Base-by-base conservation (phyloP, 2,797 vertebrate species). In the Gephyroberyx darwinii region DNA sequence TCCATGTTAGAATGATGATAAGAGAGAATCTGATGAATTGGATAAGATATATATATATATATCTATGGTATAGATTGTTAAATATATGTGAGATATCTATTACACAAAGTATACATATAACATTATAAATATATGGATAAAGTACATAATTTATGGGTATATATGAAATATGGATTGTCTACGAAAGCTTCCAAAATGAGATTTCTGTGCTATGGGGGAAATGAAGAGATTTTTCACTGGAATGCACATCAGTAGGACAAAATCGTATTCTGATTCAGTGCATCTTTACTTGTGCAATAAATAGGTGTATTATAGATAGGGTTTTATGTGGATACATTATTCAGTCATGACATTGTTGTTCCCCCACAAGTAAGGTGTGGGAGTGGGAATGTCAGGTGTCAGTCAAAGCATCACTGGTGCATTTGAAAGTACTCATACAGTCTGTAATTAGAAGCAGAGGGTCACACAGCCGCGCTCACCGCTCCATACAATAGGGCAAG, bases 261-360 rank as follows among this genome's bases (percentile, higher is more conserved):
- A 94, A 94, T 79, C 88, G 92, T 93, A 94, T 95, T 95, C 94
- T 93, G 94, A 95, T 93, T 92, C 94, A 95, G 91, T 95, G 95
- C 94, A 94, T 93, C 94, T 94, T 96, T 96, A 95, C 93, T 96
- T 95, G 96, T 98, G 97, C 97, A 99, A 98, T 98, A 99, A 97
- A 92, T 93, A 91, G 88, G 82, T 92, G 91, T 95, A 90, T 90
- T 89, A 89, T 95, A 93, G 86, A 84, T 90, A 78, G 83, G 86
- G 82, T 83, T 89, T 72, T 69, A 86, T 77, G 84, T 90, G 86
- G 83, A 85, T 75, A 77, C 74, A 73, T 90, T 83, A 69, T 88
- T 84, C 83, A 81, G 77, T 83, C 82, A 75, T 80, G 62, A 78
- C 82, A 86, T 88, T 81, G 66, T 73, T 61, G 73, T 71, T 62